Evolutionary conservation across 1,140 invertebrate genomes (phyloP), one percentile per base, ranked within the genome.

Genomic region (Caenorhabditis inopinata): DNA sequence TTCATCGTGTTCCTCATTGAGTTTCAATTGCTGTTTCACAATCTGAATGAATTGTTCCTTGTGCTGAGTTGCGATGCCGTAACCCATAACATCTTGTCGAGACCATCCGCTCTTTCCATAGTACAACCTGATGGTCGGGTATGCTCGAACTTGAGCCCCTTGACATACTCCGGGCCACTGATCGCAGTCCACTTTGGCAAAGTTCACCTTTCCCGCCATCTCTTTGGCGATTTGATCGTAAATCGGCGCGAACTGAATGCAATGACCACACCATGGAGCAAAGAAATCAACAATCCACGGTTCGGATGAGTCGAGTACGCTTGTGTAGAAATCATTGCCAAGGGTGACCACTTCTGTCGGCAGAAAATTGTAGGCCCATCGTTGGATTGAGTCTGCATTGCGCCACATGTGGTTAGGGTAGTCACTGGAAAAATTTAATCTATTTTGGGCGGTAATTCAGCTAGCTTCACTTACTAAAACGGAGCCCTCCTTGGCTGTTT

Each of bases 221-320:
- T 87, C 87, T 81, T 85, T 84, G 1, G 87, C 85, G 25, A 87
- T 48, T 81, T 86, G 75, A 48, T 88, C 87, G 73, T 83, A 88
- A 25, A 84, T 73, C 1, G 87, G 87, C 4, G 87, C 87, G 81
- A 88, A 88, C 53, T 86, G 83, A 21, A 85, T 73, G 74, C 87
- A 88, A 79, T 89, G 87, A 6, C 81, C 82, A 80, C 87, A 88
- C 87, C 87, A 88, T 0, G 96, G 96, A 16, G 96, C 96, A 90
- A 93, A 98, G 91, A 98, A 98, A 89, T 98, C 96, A 4, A 99
- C 95, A 68, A 99, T 87, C 94, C 95, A 97, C 89, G 96, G 91
- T 85, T 97, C 95, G 16, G 96, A 93, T 5, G 94, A 95, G 16
- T 84, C 79, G 2, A 82, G 82, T 4, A 88, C 80, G 29, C 49